Conservation (phyloP, 2,113 vertebrate species). For the Ictidomys tridecemlineatus region DNA sequence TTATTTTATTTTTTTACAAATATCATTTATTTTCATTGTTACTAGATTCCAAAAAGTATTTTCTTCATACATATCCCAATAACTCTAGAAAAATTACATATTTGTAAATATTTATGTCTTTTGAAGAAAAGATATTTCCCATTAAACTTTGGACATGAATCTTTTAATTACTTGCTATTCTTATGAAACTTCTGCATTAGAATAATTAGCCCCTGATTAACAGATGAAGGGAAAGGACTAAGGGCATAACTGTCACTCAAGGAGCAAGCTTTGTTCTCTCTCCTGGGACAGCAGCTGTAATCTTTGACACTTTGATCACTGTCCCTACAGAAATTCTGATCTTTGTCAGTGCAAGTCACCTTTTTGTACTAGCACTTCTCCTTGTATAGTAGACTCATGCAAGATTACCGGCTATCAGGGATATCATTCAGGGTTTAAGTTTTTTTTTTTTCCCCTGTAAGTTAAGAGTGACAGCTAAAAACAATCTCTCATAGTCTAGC, state of each 20-base stretch:
- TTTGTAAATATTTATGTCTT: constrained; percentile 35
- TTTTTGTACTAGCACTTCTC: not conserved
- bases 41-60: not conserved
- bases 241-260: not conserved
- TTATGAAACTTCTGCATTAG: not conserved
- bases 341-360: not conserved
- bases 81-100: not conserved
- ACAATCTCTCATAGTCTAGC: not conserved
- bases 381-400: not conserved
- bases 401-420: not conserved
- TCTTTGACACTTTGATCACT: not conserved
- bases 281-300: not conserved
- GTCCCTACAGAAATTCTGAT: not conserved
- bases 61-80: constrained; percentile 3
- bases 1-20: not conserved
- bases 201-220: not conserved
- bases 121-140: constrained; percentile 41
- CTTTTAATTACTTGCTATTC: not conserved
- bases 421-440: not conserved
- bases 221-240: not conserved
- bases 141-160: not conserved
- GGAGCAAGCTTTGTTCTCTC: not conserved
- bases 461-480: not conserved
- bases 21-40: constrained; percentile 8
- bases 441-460: not conserved